phyloP scores from a whole-genome alignment of 1,140 invertebrate species.

The Hyles vespertilio region DNA sequence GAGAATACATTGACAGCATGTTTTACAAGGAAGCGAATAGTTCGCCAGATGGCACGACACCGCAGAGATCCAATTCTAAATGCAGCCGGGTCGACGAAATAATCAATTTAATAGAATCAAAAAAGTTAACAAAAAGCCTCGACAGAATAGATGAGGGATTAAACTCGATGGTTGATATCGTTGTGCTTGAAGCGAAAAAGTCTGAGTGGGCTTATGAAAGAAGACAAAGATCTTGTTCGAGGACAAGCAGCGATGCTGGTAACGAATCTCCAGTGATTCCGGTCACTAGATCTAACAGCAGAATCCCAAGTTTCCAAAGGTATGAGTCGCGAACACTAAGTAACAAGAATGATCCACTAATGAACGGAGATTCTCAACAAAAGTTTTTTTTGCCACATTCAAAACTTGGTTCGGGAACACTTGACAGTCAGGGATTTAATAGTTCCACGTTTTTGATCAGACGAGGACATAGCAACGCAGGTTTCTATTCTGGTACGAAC shows the following conservation, averaged over 20 bases:
- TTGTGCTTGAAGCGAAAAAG: slow-evolving; percentile 76
- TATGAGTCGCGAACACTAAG: slow-evolving; percentile 45
- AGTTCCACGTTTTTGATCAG: slow-evolving; percentile 77
- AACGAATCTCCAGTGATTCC: slow-evolving; percentile 58
- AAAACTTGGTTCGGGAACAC: slow-evolving; percentile 54
- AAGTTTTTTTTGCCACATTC: slow-evolving; percentile 54
- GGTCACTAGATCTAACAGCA: slow-evolving; percentile 50
- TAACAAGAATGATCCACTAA: slow-evolving; percentile 39
- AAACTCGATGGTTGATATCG: slow-evolving; percentile 83
- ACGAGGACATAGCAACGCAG: slow-evolving; percentile 77
- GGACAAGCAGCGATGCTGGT: slow-evolving; percentile 66
- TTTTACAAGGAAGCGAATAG: slow-evolving; percentile 53
- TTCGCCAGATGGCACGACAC: slow-evolving; percentile 25
- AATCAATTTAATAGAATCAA: slow-evolving; percentile 74
- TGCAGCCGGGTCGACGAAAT: slow-evolving; percentile 70
- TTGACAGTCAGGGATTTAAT: slow-evolving; percentile 52
- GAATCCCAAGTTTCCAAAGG: slow-evolving; percentile 33
- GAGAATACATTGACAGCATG: slow-evolving; percentile 71
- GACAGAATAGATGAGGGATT: slow-evolving; percentile 86
- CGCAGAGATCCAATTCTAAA: slow-evolving; percentile 74
- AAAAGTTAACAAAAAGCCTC: slow-evolving; percentile 83
- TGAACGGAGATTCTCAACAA: slow-evolving; percentile 56
- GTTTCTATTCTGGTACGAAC: slow-evolving; percentile 78
- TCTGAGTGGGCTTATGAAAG: slow-evolving; percentile 68
- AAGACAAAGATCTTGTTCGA: slow-evolving; percentile 64